Conservation (phyloP, 2,797 vertebrate species). For the Gambelia wislizenii region DNA sequence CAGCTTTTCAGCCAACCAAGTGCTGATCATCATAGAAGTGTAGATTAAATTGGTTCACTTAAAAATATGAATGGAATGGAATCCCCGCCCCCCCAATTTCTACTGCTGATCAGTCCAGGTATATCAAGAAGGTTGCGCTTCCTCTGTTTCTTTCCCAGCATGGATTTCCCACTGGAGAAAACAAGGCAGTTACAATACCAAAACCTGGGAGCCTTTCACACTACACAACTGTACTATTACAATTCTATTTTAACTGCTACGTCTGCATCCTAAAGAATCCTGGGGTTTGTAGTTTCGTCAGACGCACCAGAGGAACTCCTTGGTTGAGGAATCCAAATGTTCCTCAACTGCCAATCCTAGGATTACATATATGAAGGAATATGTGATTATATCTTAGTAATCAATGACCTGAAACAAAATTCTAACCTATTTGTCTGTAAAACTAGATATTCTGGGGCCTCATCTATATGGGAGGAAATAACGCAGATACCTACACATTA, state of each 20-base stretch:
- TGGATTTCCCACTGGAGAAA: too few relatives aligned
- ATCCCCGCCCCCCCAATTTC: too few relatives aligned
- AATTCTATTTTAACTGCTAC: too few relatives aligned
- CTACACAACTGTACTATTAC: too few relatives aligned
- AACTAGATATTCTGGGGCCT: not conserved
- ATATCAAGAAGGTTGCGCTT: not conserved
- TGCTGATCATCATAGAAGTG: not conserved
- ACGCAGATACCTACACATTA: too few relatives aligned
- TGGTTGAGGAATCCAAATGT: too few relatives aligned
- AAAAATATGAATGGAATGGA: not conserved
- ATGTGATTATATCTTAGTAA: not conserved
- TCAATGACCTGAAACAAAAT: not conserved
- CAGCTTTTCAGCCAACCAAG: not conserved
- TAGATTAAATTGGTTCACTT: not conserved
- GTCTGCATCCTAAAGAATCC: too few relatives aligned
- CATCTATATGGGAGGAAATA: too few relatives aligned
- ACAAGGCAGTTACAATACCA: not conserved
- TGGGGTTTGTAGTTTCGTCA: too few relatives aligned
- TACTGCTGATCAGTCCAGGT: not conserved
- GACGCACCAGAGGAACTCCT: too few relatives aligned
- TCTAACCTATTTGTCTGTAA: not conserved
- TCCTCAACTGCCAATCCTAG: too few relatives aligned
- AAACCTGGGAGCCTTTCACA: not conserved
- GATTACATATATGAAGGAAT: not conserved
- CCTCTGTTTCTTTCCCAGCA: not conserved